phyloP scores from a whole-genome alignment of 2,888 invertebrate genomes.

The Stenolophus ochropezus region DNA sequence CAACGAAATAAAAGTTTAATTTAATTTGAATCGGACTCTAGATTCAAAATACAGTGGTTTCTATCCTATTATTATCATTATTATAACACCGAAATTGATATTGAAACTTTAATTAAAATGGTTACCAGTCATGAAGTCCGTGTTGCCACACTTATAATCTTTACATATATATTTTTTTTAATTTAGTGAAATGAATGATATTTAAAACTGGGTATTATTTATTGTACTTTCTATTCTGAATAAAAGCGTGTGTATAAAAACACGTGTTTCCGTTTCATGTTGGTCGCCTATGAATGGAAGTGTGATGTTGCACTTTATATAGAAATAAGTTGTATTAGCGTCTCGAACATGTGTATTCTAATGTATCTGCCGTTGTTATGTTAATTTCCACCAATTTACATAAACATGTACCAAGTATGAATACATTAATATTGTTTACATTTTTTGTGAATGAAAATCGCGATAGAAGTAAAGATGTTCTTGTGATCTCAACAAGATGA shows the following conservation, averaged over 20 bases:
- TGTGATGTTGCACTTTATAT: constrained; percentile 1
- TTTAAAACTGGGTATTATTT: no score
- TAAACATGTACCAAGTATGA: constrained; percentile 29
- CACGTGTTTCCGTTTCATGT: background rate
- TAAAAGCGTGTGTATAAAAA: background rate
- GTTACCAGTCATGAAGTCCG: no score
- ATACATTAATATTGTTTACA: constrained; percentile 47
- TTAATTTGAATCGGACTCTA: no score
- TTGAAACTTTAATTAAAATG: no score
- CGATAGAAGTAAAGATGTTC: constrained; percentile 4
- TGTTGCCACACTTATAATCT: no score
- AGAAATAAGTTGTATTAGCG: constrained; percentile 38
- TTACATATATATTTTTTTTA: no score
- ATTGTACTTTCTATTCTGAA: no score
- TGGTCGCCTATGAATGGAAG: constrained; percentile 2
- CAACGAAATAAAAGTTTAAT: no score
- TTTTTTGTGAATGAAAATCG: constrained; percentile 25
- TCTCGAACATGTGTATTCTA: constrained; percentile 32
- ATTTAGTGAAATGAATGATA: no score
- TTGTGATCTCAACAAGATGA: background rate
- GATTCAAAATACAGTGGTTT: no score
- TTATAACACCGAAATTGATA: no score
- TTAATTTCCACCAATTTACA: constrained; percentile 39
- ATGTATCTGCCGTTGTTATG: constrained; percentile 37
- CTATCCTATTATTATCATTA: no score